Evolutionary conservation across 2,113 vertebrate genomes (phyloP).

Genomic region (Nematolebias whitei): DNA sequence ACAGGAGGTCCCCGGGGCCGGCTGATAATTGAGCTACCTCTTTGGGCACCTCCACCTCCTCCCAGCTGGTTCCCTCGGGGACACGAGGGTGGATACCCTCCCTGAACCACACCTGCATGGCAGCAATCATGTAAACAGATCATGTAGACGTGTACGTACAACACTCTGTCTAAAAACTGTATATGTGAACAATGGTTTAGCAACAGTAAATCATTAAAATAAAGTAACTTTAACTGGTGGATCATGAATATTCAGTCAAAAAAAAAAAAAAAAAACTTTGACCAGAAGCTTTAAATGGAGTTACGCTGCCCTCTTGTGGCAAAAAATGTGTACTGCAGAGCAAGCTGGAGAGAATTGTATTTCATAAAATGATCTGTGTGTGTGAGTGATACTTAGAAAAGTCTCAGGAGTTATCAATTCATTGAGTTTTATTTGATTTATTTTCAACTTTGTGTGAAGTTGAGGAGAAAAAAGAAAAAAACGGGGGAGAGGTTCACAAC

Average conservation of each 20-base stretch:
- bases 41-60: constrained; percentile 84
- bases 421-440: not conserved
- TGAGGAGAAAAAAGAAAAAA: not conserved
- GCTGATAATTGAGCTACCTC: constrained; percentile 93
- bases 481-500: not conserved
- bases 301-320: constrained; percentile 69
- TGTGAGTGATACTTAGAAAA: not conserved
- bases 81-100: constrained; percentile 89
- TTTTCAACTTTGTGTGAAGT: not conserved
- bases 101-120: constrained; percentile 91
- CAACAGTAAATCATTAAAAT: not conserved
- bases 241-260: not conserved
- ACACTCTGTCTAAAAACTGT: no score
- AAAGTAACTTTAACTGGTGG: not conserved
- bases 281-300: constrained; percentile 6
- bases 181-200: not conserved
- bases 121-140: not conserved
- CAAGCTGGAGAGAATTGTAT: not conserved
- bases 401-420: not conserved
- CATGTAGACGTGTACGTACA: not conserved
- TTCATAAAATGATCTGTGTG: not conserved
- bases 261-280: not conserved
- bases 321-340: not conserved
- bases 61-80: constrained; percentile 91
- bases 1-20: constrained; percentile 91